phyloP scores from a whole-genome alignment of 30 jellyfish, hydroid and myxozoan genomes.

The Mastigias papua region DNA sequence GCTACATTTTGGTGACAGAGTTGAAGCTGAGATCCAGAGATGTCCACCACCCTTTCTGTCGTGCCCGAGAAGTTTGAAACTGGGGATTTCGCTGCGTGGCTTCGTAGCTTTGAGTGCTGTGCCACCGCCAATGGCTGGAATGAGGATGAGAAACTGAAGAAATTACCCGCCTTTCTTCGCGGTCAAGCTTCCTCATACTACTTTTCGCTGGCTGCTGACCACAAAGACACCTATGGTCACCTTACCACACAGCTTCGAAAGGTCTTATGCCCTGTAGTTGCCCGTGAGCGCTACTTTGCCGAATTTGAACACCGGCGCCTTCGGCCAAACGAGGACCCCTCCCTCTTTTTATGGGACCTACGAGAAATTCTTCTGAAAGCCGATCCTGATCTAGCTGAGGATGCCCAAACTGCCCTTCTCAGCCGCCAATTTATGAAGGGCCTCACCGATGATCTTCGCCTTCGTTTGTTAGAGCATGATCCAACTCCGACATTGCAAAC shows the following conservation, averaged over 20 bases:
- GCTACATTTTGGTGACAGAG: too few species aligned
- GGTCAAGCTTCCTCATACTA: neutral
- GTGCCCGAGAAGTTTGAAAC: constrained; percentile 6
- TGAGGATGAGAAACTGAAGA: neutral
- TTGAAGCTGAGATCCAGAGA: too few species aligned
- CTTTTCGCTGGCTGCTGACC: neutral
- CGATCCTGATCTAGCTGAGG: constrained; percentile 13
- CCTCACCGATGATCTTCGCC: constrained; percentile 17
- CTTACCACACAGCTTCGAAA: neutral
- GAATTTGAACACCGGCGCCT: constrained; percentile 17
- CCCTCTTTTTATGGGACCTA: constrained; percentile 48
- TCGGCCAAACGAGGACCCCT: too few species aligned
- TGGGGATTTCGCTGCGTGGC: constrained; percentile 25
- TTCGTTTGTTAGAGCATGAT: constrained; percentile 13
- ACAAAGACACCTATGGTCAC: neutral
- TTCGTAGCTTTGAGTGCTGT: constrained; percentile 1
- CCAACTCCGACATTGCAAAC: constrained; percentile 18
- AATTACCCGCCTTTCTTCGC: neutral
- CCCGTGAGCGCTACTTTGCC: constrained; percentile 1
- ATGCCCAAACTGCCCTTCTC: too few species aligned
- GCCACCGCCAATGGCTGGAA: constrained; percentile 8
- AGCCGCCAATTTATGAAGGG: too few species aligned
- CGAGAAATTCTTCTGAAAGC: constrained; percentile 26
- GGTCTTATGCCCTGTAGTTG: constrained; percentile 6
- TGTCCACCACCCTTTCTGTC: too few species aligned